A percentile compares a stretch with the other conserved stretches of the same genome.
These are phyloP conservation scores for Leuciscus idus DNA, from an alignment of 2,113 vertebrate genomes.

Conservation along the genomic window DNA sequence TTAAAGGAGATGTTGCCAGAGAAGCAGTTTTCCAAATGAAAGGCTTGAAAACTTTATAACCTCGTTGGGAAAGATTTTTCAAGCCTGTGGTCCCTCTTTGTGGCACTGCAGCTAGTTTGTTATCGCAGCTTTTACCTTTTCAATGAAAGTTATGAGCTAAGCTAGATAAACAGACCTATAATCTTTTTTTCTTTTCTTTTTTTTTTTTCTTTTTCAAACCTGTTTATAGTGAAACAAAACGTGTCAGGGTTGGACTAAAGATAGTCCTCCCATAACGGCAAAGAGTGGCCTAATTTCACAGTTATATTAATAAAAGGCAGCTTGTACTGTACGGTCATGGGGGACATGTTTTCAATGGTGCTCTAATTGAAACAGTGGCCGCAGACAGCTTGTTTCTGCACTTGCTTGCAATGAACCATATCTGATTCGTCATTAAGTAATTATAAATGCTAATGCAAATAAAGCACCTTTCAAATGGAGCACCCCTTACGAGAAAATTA, in stretches of 20 bases:
- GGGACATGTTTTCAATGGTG: slow-evolving; percentile 86
- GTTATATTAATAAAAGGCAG: slow-evolving; percentile 89
- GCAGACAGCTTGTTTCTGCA: slow-evolving; percentile 87
- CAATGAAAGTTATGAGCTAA: slow-evolving; percentile 11
- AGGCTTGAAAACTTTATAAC: slow-evolving; percentile 44
- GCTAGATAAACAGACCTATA: not conserved
- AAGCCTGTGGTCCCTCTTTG: not conserved
- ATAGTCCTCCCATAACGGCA: not conserved
- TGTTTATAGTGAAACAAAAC: not conserved
- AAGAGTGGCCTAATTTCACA: slow-evolving; percentile 63
- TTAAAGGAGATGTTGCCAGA: slow-evolving; percentile 72
- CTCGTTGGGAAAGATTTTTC: slow-evolving; percentile 60
- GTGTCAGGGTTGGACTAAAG: slow-evolving; percentile 12
- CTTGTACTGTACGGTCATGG: slow-evolving; percentile 82
- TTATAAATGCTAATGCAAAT: slow-evolving; percentile 98
- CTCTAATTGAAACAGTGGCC: slow-evolving; percentile 92
- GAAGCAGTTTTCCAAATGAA: slow-evolving; percentile 66
- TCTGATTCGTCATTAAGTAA: slow-evolving; percentile 98
- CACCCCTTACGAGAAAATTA: slow-evolving; percentile 74
- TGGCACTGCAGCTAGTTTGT: slow-evolving; percentile 1
- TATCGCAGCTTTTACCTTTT: not conserved
- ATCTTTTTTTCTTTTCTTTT: not conserved
- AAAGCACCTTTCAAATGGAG: slow-evolving; percentile 87
- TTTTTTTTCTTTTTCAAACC: not conserved
- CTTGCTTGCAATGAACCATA: slow-evolving; percentile 91